A percentile compares a stretch with the other conserved stretches of the same genome.
phyloP scores from a whole-genome alignment of 2,113 vertebrate species.

The Perccottus glenii region DNA sequence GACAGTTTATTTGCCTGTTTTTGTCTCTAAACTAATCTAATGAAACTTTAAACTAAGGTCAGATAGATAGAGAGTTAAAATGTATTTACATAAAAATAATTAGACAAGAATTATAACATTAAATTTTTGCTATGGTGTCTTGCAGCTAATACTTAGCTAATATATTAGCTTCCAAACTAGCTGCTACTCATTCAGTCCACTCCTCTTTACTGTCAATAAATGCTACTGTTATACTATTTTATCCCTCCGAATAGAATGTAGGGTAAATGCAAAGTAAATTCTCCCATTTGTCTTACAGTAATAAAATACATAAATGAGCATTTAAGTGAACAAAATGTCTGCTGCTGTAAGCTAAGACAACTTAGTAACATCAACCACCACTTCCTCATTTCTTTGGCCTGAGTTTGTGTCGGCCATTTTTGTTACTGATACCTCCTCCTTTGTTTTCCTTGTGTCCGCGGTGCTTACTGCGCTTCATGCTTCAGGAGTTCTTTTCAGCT shows the following conservation, averaged over 20 bases:
- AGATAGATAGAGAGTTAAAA: too few species aligned
- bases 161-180: neutral
- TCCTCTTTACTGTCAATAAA: neutral
- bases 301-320: too few species aligned
- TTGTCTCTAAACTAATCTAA: too few species aligned
- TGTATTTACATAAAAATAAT: too few species aligned
- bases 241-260: too few species aligned
- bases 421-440: slow-evolving; percentile 69
- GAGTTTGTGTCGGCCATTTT: slow-evolving; percentile 4
- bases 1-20: too few species aligned
- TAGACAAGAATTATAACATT: too few species aligned
- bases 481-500: slow-evolving; percentile 73
- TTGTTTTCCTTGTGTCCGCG: slow-evolving; percentile 86
- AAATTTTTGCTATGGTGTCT: neutral
- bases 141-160: neutral
- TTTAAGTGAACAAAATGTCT: neutral
- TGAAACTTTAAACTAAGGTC: too few species aligned
- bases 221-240: too few species aligned
- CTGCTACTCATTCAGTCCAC: neutral
- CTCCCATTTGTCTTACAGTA: too few species aligned
- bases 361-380: slow-evolving; percentile 20
- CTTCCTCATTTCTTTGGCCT: slow-evolving; percentile 16
- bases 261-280: too few species aligned
- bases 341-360: neutral
- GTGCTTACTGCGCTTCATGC: slow-evolving; percentile 88